Percentiles rank a stretch among this genome's conserved stretches.
Evolutionary conservation across 2,888 invertebrate species (phyloP).

Genomic region (Sphecodes monilicornis): DNA sequence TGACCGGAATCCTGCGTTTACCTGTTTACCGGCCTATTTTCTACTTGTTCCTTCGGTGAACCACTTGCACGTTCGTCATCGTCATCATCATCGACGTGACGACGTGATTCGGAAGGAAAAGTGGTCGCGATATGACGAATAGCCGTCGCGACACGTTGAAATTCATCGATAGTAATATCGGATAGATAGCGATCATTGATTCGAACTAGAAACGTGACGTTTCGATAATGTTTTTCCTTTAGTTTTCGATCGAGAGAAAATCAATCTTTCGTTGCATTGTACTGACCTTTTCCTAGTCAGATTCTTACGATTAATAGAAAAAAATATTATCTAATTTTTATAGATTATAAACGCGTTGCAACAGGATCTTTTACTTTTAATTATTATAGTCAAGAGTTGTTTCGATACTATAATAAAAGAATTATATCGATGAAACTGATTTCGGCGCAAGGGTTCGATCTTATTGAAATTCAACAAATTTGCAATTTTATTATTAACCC

Average conservation of each 20-base stretch:
- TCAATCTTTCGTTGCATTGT: background rate
- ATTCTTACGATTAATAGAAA: background rate
- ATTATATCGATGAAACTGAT: no score
- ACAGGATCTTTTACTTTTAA: no score
- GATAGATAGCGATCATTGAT: slow-evolving; percentile 29
- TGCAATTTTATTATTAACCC: no score
- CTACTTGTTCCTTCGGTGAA: background rate
- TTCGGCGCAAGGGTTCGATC: no score
- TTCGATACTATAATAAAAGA: no score
- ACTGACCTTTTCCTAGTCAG: background rate
- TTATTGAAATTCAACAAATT: no score
- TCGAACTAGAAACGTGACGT: background rate
- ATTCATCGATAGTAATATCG: slow-evolving; percentile 38
- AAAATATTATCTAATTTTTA: no score
- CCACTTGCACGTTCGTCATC: background rate
- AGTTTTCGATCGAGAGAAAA: no score
- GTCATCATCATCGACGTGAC: background rate
- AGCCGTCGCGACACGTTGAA: background rate
- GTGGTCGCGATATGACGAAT: background rate
- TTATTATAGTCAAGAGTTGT: no score
- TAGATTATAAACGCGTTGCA: no score
- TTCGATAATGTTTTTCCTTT: slow-evolving; percentile 29
- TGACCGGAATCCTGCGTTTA: background rate
- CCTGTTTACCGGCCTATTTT: background rate
- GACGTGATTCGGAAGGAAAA: background rate